Conservation (phyloP, 2,797 vertebrate species). For the Squalus acanthias region DNA sequence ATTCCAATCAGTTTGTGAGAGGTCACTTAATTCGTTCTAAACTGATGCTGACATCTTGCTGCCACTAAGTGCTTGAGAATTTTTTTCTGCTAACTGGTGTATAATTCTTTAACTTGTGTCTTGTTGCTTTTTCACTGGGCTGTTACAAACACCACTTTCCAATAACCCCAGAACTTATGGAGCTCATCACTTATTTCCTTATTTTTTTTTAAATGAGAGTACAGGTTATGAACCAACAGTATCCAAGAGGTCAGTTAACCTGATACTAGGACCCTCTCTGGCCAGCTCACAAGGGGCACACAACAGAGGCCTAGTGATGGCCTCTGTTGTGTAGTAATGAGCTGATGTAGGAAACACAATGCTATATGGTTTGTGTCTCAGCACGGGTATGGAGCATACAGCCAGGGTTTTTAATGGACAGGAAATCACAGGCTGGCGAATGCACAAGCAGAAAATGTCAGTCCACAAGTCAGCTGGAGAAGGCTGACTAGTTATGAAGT, state of each 20-base stretch:
- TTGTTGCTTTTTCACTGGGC: background rate
- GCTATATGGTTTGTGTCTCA: background rate
- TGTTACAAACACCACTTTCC: background rate
- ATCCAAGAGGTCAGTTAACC: background rate
- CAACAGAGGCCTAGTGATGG: background rate
- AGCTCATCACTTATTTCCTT: background rate
- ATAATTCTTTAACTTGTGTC: background rate
- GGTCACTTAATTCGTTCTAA: background rate
- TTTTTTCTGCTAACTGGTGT: background rate
- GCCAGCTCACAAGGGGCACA: background rate
- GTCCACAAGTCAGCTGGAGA: background rate
- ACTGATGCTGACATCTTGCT: background rate
- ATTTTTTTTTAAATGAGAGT: background rate
- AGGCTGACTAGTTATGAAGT: background rate
- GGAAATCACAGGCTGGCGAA: background rate
- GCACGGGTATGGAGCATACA: background rate
- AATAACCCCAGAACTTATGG: background rate
- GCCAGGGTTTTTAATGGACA: background rate
- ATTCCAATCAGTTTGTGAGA: background rate
- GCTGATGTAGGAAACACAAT: background rate
- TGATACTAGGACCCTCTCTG: background rate
- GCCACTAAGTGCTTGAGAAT: background rate
- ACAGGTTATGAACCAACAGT: background rate
- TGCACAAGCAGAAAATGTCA: background rate
- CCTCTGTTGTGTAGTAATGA: background rate